Base-by-base conservation (phyloP, 2,797 vertebrate species). In the Limosa lapponica region DNA sequence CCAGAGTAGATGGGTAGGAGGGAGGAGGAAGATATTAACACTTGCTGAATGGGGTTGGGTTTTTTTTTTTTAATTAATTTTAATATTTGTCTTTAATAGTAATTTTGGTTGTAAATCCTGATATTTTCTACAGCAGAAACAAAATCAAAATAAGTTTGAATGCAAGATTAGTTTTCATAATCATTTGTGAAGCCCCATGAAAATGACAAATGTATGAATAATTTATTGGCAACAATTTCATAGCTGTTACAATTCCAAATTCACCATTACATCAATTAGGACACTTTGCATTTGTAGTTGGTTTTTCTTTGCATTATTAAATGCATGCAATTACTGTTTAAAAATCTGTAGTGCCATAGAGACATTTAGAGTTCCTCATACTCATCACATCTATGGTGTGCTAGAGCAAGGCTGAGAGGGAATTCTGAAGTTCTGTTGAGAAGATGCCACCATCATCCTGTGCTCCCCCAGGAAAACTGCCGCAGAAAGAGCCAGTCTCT, bases 171-270 rank as follows among this genome's bases (percentile, higher is more conserved):
- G 23, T 55, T 87, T 84, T 93, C 58, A 72, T 73, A 89, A 80
- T 77, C 10, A 62, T 72, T 78, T 59, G 43, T 82, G 28, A 94
- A 85, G 28, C 18, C 30, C 9, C 10, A 17, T 65, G 48, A 91
- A 86, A 81, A 58, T 71, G 49, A 25, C 22, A 91, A 91, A 58
- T 23, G 19, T 23, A 34, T 91, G 36, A 93, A 88, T 94, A 93
- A 92, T 81, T 82, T 89, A 92, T 64, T 71, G 36, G 64, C 67
- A 84, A 43, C 20, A 48, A 20, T 80, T 82, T 77, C 44, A 67
- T 20, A 75, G 74, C 43, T 73, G 66, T 75, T 90, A 84, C 73
- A 72, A 79, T 87, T 96, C 73, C 78, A 90, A 67, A 82, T 69
- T 82, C 82, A 82, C 78, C 78, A 69, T 92, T 84, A 65, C n/a